Percentiles rank a stretch among this genome's conserved stretches.
Conservation (phyloP, 37 sponge, comb jelly and placozoan genomes). For the Petrosia ficiformis region DNA sequence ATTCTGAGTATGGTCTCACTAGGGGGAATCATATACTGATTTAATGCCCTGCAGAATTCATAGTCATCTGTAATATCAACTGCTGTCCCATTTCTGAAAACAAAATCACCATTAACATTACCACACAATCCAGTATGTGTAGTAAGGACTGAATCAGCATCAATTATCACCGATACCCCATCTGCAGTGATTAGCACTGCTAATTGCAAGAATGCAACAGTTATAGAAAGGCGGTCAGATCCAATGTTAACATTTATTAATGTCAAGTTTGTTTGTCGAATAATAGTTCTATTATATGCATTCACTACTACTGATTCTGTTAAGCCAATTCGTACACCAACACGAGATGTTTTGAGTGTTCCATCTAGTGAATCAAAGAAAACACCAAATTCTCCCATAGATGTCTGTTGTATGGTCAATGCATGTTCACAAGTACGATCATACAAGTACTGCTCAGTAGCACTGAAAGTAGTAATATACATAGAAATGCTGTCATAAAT, state of each 20-base stretch:
- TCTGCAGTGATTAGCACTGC: not conserved
- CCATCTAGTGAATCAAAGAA: not conserved
- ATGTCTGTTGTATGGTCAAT: not conserved
- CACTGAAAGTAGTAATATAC: not conserved
- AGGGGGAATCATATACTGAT: not conserved
- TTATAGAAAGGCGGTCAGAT: not conserved
- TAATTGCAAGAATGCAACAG: not conserved
- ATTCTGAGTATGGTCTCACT: not conserved
- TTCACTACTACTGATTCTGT: not conserved
- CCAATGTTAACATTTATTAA: not conserved
- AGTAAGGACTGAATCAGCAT: not conserved
- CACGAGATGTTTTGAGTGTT: not conserved
- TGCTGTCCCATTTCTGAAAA: not conserved
- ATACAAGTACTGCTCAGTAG: not conserved
- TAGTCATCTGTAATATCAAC: not conserved
- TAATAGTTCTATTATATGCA: not conserved
- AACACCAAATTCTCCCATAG: not conserved
- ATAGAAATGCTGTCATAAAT: not conserved
- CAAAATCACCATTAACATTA: not conserved
- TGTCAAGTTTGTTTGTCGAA: not conserved
- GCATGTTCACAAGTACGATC: not conserved
- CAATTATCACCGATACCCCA: not conserved
- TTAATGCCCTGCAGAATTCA: not conserved
- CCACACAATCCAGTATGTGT: conserved; percentile 5
- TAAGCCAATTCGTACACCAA: not conserved